Base-by-base conservation (phyloP, 1,140 invertebrate species). In the Hetaerina americana region DNA sequence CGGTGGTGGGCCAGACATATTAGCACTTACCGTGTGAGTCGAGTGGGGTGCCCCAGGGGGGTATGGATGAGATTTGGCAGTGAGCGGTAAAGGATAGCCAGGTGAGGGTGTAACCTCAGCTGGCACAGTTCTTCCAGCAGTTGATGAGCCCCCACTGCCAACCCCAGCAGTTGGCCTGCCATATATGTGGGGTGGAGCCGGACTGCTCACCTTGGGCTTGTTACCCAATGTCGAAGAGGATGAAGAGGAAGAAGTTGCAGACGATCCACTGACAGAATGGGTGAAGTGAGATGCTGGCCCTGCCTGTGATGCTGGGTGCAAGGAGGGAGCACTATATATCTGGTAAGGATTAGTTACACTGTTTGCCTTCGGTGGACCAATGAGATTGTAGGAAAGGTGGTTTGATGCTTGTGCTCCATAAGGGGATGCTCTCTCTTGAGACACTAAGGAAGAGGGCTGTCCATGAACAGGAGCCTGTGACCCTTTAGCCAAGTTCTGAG, bases 101-200 rank as follows among this genome's bases (percentile, higher is more conserved):
- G 15, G 3, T 12, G 2, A n/a, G 15, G 40, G 40, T 68, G 78
- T 75, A 26, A 80, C 78, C 0, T 79, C 74, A 12, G 76, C 74
- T 5, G 82, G 78, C 10, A 80, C 77, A 87, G 84, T 69, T 87
- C 82, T 76, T 85, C 85, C 73, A 84, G 85, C 5, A 88, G 88
- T 27, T 15, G 27, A 18, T 69, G 70, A 72, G 26, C 26, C 78
- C 72, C 69, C 73, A 71, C 31, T 74, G 74, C 25, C 76, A 70
- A 87, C 84, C 68, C 87, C 82, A 76, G 86, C 85, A 73, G 84
- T 85, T 6, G 89, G 88, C 79, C 90, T 90, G 5, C 89, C 87
- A 77, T 91, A 91, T 71, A 92, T 88, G 74, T 92, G 89, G 57
- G 87, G 88, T n/a, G 90, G 89, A 69, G 90, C 89, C 5, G 90